Conservation (phyloP, 2,888 invertebrate species). For the Watsonalla binaria region DNA sequence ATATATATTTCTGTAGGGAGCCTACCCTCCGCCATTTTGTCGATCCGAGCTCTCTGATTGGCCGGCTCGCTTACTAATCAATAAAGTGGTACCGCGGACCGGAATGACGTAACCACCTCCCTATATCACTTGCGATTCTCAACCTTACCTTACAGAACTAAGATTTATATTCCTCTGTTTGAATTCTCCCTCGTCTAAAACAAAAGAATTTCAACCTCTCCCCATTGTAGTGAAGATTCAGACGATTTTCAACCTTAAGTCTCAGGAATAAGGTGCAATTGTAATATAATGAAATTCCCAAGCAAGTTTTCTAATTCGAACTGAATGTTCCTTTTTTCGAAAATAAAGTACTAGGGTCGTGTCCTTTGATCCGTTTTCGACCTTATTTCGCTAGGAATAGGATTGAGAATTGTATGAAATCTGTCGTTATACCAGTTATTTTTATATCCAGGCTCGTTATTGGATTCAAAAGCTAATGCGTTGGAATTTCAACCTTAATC, state of each 20-base stretch:
- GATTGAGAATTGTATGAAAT: neutral
- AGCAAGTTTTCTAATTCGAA: constrained; percentile 1
- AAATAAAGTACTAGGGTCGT: neutral
- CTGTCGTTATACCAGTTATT: neutral
- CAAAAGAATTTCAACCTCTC: neutral
- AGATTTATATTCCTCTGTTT: neutral
- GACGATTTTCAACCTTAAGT: neutral
- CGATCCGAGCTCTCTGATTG: constrained; percentile 48
- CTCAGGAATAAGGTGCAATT: neutral
- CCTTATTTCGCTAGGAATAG: neutral
- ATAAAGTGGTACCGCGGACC: constrained; percentile 35
- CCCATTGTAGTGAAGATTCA: neutral
- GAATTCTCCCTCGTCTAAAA: neutral
- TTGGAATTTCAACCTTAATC: neutral
- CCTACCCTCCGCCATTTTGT: constrained; percentile 67
- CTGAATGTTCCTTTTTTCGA: constrained; percentile 1
- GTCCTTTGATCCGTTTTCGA: neutral
- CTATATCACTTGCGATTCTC: neutral
- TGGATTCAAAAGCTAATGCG: neutral
- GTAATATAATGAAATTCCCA: neutral
- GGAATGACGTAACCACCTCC: constrained; percentile 21
- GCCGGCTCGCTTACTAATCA: constrained; percentile 60
- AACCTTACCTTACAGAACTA: neutral
- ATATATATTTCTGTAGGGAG: constrained; percentile 58
- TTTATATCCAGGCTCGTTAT: neutral